Evolutionary conservation across 2,888 invertebrate genomes (phyloP).

Genomic region (Esperia sulphurella): DNA sequence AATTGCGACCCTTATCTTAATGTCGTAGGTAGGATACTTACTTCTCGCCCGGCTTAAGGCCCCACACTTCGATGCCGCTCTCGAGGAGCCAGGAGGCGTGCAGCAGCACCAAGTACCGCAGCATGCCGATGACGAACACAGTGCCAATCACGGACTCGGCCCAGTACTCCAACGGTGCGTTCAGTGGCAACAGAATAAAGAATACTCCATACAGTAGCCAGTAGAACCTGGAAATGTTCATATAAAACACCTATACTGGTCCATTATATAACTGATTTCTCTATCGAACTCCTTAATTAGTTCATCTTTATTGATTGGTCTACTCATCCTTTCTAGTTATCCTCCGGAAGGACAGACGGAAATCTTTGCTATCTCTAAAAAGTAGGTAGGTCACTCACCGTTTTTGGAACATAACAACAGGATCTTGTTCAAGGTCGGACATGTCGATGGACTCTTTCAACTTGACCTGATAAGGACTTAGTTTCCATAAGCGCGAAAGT

Average conservation of each 20-base stretch:
- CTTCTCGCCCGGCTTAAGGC: slow-evolving; percentile 84
- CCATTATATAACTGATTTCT: no score
- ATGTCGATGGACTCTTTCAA: slow-evolving; percentile 85
- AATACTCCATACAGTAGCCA: slow-evolving; percentile 83
- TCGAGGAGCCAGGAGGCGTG: slow-evolving; percentile 86
- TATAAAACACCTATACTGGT: no score
- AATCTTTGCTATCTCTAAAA: no score
- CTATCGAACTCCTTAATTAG: no score
- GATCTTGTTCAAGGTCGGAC: slow-evolving; percentile 87
- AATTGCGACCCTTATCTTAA: no score
- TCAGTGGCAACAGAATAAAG: slow-evolving; percentile 84
- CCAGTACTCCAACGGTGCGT: slow-evolving; percentile 90
- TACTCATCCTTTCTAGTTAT: no score
- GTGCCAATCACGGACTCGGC: slow-evolving; percentile 82
- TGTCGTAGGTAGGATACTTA: no score
- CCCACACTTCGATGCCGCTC: slow-evolving; percentile 86
- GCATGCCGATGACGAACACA: slow-evolving; percentile 83
- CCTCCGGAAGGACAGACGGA: no score
- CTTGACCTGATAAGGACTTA: slow-evolving; percentile 82
- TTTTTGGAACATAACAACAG: slow-evolving; percentile 89
- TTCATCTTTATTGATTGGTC: no score
- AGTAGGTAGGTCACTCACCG: slow-evolving; percentile 81
- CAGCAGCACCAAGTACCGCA: slow-evolving; percentile 82
- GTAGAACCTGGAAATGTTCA: slow-evolving; percentile 78
- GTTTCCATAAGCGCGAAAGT: slow-evolving; percentile 82